These are phyloP conservation scores for roundworm (Caenorhabditis elegans) DNA, from an alignment of 1,140 invertebrate genomes.

Conservation along the genomic window DNA sequence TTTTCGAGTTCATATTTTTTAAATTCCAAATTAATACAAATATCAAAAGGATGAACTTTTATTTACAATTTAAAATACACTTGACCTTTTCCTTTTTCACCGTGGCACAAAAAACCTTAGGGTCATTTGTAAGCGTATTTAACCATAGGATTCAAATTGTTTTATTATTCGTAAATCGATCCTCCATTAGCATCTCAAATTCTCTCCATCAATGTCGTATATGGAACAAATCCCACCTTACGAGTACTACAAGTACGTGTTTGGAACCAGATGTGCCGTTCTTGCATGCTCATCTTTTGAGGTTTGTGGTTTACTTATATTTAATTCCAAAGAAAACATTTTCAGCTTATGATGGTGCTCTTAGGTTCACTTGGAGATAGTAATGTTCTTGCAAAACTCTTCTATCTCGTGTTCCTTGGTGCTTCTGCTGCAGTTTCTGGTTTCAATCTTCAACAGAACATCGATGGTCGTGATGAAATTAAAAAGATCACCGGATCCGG, in stretches of 20 bases:
- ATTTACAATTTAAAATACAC: too few relatives aligned
- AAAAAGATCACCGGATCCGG: neutral
- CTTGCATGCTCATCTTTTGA: neutral
- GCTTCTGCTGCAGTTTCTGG: slow-evolving; percentile 3
- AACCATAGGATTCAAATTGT: too few relatives aligned
- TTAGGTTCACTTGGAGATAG: neutral
- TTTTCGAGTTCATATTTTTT: too few relatives aligned
- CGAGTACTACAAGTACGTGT: slow-evolving; percentile 17
- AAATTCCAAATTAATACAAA: too few relatives aligned
- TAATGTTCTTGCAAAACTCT: neutral
- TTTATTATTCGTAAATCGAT: too few relatives aligned
- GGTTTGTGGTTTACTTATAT: neutral
- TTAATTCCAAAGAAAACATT: neutral
- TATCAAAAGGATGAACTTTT: too few relatives aligned
- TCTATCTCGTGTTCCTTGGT: neutral
- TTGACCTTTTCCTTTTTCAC: too few relatives aligned
- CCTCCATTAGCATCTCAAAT: neutral
- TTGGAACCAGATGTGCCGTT: neutral
- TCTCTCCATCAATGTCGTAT: neutral
- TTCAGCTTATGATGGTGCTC: neutral
- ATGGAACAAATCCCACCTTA: neutral
- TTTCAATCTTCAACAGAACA: neutral
- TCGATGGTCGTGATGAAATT: neutral
- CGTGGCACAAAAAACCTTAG: too few relatives aligned
- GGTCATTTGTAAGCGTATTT: too few relatives aligned